These are phyloP conservation scores for Pomacea maculata DNA, from an alignment of 1,140 invertebrate genomes.

Conservation along the genomic window DNA sequence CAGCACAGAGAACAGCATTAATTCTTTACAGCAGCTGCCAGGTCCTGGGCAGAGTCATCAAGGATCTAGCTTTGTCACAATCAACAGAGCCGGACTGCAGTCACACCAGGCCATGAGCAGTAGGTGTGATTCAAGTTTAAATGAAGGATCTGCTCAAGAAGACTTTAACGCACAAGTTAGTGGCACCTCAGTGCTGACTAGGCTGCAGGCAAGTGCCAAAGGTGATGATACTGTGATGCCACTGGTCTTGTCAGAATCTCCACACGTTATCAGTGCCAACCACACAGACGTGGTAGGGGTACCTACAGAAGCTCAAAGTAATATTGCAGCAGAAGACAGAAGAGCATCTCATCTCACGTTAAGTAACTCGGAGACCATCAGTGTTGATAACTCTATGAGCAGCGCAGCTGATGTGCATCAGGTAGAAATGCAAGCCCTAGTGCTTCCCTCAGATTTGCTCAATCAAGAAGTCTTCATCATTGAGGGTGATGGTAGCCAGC, in stretches of 20 bases:
- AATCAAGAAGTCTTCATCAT: slow-evolving; percentile 19
- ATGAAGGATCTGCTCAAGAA: no score
- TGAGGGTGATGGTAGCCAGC: not conserved
- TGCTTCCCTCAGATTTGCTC: slow-evolving; percentile 4
- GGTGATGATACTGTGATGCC: not conserved
- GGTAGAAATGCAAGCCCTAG: not conserved
- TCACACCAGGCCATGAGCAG: no score
- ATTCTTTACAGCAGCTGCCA: no score
- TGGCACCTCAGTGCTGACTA: no score
- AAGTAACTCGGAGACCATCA: not conserved
- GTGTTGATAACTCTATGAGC: not conserved
- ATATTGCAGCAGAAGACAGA: not conserved
- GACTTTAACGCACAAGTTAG: no score
- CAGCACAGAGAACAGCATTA: no score
- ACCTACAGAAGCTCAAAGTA: not conserved
- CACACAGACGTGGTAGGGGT: not conserved
- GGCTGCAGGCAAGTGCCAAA: not conserved
- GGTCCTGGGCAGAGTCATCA: no score
- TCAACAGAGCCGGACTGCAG: no score
- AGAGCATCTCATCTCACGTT: not conserved
- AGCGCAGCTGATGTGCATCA: not conserved
- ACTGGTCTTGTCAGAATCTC: no score
- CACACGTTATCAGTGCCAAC: not conserved
- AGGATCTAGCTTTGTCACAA: no score
- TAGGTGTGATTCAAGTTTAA: no score